These are phyloP conservation scores for Papilio polyxenes DNA, from an alignment of 1,140 invertebrate genomes.

Conservation along the genomic window DNA sequence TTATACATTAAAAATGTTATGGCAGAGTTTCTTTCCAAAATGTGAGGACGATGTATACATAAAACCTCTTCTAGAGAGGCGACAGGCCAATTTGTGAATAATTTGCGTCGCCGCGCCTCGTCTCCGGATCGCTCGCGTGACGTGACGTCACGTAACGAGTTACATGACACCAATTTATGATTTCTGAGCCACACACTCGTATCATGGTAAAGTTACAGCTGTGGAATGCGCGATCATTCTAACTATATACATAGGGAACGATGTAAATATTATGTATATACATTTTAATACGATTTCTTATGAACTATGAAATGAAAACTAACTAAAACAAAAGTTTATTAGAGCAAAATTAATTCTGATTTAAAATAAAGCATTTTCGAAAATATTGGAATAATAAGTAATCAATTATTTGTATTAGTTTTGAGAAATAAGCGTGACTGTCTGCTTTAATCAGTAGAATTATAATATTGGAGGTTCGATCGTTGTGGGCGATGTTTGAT, in stretches of 20 bases:
- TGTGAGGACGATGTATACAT: background rate
- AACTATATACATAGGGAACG: background rate
- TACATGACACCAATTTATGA: conserved; percentile 35
- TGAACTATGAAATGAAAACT: too few species aligned
- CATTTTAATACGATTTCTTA: background rate
- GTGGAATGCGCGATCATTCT: background rate
- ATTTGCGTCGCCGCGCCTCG: conserved; percentile 7
- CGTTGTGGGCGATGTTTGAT: background rate
- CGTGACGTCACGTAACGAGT: conserved; percentile 22
- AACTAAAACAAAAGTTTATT: too few species aligned
- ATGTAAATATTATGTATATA: background rate
- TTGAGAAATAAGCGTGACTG: background rate
- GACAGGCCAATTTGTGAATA: conserved; percentile 12
- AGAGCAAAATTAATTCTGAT: too few species aligned
- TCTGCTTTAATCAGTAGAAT: background rate
- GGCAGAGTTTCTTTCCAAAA: background rate
- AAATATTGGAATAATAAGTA: too few species aligned
- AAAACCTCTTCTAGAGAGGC: background rate
- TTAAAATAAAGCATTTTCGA: too few species aligned
- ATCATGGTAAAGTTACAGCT: background rate
- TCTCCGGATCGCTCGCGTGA: background rate
- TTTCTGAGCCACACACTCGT: background rate
- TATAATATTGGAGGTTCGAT: background rate
- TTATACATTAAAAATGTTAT: background rate
- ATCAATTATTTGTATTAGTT: too few species aligned